Evolutionary conservation across 1,140 invertebrate genomes (phyloP).

Genomic region (Drosophila oshimai): DNA sequence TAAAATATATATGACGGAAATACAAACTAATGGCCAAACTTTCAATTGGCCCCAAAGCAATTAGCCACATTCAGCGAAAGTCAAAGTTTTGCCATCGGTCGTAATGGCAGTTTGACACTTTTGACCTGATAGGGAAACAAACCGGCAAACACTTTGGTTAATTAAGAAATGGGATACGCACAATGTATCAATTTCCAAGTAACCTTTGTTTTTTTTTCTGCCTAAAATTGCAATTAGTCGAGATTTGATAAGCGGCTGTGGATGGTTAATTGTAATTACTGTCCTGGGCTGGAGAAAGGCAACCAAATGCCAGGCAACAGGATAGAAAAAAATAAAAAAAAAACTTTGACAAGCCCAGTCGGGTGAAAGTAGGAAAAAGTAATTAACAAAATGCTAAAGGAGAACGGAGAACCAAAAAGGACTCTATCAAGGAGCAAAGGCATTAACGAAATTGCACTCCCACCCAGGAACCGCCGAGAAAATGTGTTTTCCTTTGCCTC

Average conservation of each 20-base stretch:
- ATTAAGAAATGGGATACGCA: conserved; percentile 8
- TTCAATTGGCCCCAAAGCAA: conserved; percentile 19
- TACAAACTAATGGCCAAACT: conserved; percentile 39
- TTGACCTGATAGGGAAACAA: background rate
- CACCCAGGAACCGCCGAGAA: conserved; percentile 4
- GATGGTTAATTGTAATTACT: conserved; percentile 30
- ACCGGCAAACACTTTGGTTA: conserved; percentile 19
- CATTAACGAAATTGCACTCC: conserved; percentile 29
- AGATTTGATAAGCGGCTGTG: conserved; percentile 35
- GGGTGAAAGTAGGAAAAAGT: conserved; percentile 10
- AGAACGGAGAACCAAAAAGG: conserved; percentile 12
- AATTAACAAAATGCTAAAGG: conserved; percentile 32
- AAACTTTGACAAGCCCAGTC: conserved; percentile 1
- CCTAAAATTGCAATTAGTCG: conserved; percentile 23
- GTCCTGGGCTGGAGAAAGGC: background rate
- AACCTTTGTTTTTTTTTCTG: too few relatives aligned
- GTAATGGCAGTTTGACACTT: conserved; percentile 13
- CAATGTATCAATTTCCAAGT: conserved; percentile 22
- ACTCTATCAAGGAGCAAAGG: background rate
- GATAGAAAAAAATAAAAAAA: background rate
- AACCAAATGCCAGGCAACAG: background rate
- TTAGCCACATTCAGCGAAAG: conserved; percentile 4
- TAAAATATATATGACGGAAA: conserved; percentile 12
- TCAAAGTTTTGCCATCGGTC: background rate
- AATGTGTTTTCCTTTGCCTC: conserved; percentile 3